A percentile compares a stretch with the other conserved stretches of the same genome.
phyloP scores from a whole-genome alignment of 2,797 vertebrate species.

The Fringilla coelebs region DNA sequence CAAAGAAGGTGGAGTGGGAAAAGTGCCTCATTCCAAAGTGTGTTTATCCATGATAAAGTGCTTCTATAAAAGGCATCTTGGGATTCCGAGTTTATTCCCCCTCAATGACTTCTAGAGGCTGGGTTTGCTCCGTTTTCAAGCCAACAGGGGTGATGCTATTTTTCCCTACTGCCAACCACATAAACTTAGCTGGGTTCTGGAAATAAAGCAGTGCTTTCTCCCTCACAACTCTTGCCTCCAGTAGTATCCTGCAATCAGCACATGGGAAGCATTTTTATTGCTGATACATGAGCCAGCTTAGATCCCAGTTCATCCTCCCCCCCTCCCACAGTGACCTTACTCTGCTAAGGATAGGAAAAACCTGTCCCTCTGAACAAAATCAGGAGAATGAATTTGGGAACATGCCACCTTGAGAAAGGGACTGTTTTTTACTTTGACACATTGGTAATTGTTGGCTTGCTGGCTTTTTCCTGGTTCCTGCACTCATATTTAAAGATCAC shows the following conservation, averaged over 20 bases:
- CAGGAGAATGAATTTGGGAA: background rate
- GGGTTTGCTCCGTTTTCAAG: slow-evolving; percentile 16
- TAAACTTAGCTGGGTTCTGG: background rate
- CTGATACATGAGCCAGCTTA: background rate
- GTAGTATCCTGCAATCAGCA: background rate
- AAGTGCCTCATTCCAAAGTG: slow-evolving; percentile 21
- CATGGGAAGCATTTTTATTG: background rate
- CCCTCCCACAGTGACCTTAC: accelerated
- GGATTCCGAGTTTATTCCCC: slow-evolving; percentile 16
- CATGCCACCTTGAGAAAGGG: background rate
- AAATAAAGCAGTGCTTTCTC: slow-evolving; percentile 22
- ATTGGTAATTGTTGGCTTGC: background rate
- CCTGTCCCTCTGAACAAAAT: background rate
- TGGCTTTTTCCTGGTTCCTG: background rate
- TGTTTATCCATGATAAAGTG: slow-evolving; percentile 41
- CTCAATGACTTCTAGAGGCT: slow-evolving; percentile 16
- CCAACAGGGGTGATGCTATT: background rate
- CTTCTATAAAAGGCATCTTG: slow-evolving; percentile 45
- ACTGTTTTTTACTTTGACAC: background rate
- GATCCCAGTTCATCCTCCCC: background rate
- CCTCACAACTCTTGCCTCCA: background rate
- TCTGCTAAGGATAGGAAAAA: background rate
- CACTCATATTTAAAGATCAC: background rate
- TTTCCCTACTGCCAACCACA: background rate
- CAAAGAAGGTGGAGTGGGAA: background rate